Conservation (phyloP, 2,888 invertebrate genomes). For the Tinea pellionella region DNA sequence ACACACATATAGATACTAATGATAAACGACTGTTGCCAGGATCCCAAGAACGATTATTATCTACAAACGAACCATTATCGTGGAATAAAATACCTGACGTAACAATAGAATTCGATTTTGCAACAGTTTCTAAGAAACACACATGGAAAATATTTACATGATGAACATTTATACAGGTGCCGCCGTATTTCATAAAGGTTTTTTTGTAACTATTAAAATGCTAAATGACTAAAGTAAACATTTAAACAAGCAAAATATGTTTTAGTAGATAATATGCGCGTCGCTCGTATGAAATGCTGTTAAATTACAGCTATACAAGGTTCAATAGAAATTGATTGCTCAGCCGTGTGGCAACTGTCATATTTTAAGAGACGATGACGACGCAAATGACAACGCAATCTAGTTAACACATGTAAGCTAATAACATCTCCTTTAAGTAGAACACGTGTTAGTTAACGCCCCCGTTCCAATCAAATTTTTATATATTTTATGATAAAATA, state of each 20-base stretch:
- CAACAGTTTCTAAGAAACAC: not conserved
- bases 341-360: not conserved
- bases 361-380: not conserved
- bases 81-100: not conserved
- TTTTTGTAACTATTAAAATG: not conserved
- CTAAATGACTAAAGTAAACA: not conserved
- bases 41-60: not conserved
- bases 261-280: not conserved
- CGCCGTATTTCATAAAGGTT: not conserved
- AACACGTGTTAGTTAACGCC: constrained; percentile 29
- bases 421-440: constrained; percentile 27
- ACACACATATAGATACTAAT: no score
- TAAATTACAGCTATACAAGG: not conserved
- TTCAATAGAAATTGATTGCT: not conserved
- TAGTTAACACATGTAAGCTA: constrained; percentile 43
- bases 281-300: not conserved
- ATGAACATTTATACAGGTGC: not conserved
- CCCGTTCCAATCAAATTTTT: not conserved
- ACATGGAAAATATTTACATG: not conserved
- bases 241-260: not conserved
- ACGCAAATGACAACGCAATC: not conserved
- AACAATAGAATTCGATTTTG: not conserved
- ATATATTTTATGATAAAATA: not conserved
- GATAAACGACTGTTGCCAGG: not conserved
- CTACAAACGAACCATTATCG: not conserved